Conservation (phyloP, 2,113 vertebrate genomes). For the Austrofundulus limnaeus region DNA sequence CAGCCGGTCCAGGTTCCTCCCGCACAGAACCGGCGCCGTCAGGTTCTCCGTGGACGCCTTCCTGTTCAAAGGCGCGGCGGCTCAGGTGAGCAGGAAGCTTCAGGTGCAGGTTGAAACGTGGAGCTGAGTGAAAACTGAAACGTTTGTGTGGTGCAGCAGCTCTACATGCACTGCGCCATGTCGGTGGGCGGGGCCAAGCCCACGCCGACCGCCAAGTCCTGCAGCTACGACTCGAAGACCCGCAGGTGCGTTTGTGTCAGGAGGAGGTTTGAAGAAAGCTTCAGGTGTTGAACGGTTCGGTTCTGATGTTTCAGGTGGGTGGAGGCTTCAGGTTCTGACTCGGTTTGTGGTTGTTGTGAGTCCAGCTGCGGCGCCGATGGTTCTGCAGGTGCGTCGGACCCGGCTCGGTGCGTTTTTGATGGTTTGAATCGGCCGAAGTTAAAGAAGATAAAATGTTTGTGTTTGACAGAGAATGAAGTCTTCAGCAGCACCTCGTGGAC, state of each 20-base stretch:
- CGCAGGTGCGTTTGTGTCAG: constrained; percentile 34
- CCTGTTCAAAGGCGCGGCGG: constrained; percentile 52
- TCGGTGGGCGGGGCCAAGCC: constrained; percentile 35
- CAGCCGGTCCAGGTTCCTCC: constrained; percentile 66
- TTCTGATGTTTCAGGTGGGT: constrained; percentile 67
- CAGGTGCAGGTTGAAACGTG: not conserved
- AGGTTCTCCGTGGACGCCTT: constrained; percentile 76
- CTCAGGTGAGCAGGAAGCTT: constrained; percentile 38
- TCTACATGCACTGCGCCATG: constrained; percentile 78
- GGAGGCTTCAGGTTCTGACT: constrained; percentile 63
- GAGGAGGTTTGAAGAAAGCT: not conserved
- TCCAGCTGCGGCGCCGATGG: constrained; percentile 57
- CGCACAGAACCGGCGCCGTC: constrained; percentile 49
- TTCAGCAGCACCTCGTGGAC: constrained; percentile 66
- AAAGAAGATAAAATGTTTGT: too few species aligned
- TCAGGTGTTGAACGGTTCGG: not conserved
- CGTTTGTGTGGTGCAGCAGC: constrained; percentile 31
- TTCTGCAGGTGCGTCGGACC: constrained; percentile 55
- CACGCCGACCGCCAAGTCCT: constrained; percentile 68
- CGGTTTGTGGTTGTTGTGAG: constrained; percentile 72
- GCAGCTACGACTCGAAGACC: constrained; percentile 63
- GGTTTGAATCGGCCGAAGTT: too few species aligned
- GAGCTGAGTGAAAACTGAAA: too few species aligned
- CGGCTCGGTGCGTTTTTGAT: too few species aligned
- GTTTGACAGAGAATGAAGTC: constrained; percentile 11